A percentile compares a stretch with the other conserved stretches of the same genome.
These are phyloP conservation scores for Drosophila malerkotliana DNA, from an alignment of 1,140 invertebrate genomes.

Conservation along the genomic window DNA sequence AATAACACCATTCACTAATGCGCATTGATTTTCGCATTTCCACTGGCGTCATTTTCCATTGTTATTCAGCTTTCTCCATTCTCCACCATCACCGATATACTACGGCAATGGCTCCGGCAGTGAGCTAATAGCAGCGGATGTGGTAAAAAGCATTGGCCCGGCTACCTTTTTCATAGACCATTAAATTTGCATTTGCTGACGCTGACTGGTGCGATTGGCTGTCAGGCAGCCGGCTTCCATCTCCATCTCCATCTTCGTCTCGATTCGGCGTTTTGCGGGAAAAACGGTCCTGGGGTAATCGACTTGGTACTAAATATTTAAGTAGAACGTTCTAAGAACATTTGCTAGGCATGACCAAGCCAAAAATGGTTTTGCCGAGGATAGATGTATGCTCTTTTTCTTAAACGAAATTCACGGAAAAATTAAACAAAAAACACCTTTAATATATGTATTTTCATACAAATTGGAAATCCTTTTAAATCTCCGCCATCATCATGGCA, in stretches of 20 bases:
- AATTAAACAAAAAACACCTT: not conserved
- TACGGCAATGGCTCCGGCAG: slow-evolving; percentile 39
- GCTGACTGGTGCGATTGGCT: slow-evolving; percentile 71
- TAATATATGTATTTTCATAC: slow-evolving; percentile 6
- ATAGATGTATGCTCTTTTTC: not conserved
- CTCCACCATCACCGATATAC: slow-evolving; percentile 25
- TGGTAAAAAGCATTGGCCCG: slow-evolving; percentile 79
- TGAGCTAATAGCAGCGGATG: slow-evolving; percentile 75
- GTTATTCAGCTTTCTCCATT: slow-evolving; percentile 39
- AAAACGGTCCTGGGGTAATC: slow-evolving; percentile 13
- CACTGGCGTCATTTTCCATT: slow-evolving; percentile 70
- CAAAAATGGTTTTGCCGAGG: not conserved
- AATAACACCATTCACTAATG: slow-evolving; percentile 74
- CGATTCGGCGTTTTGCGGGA: not conserved
- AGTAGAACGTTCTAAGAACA: slow-evolving; percentile 11
- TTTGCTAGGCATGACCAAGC: not conserved
- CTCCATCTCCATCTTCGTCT: slow-evolving; percentile 20
- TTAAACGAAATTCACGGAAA: not conserved
- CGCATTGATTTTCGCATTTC: slow-evolving; percentile 78
- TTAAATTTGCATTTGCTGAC: slow-evolving; percentile 77
- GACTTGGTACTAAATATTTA: slow-evolving; percentile 55
- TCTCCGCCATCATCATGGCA: slow-evolving; percentile 26
- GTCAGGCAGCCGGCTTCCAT: slow-evolving; percentile 10
- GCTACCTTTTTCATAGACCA: slow-evolving; percentile 80
- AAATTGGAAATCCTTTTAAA: slow-evolving; percentile 33